Percentiles rank a stretch among this genome's conserved stretches.
phyloP scores from a whole-genome alignment of 1,140 invertebrate genomes.

The Scaptomyza montana region DNA sequence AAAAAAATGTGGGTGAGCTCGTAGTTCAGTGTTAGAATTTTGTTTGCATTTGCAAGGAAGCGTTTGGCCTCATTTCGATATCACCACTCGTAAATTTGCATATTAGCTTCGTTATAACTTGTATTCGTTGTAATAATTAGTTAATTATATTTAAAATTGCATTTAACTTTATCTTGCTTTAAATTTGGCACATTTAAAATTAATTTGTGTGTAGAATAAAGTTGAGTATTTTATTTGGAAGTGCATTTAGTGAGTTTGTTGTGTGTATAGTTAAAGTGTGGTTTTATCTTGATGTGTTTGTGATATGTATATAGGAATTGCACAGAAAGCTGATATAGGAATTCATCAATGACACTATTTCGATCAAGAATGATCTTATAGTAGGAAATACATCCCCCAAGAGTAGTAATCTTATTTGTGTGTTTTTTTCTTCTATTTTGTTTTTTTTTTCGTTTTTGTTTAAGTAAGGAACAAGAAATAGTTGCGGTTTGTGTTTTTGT shows the following conservation, averaged over 20 bases:
- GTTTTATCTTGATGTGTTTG: slow-evolving; percentile 31
- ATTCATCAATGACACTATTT: slow-evolving; percentile 72
- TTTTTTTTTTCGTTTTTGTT: slow-evolving; percentile 54
- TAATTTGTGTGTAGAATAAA: slow-evolving; percentile 64
- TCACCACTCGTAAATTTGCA: slow-evolving; percentile 75
- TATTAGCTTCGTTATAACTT: slow-evolving; percentile 72
- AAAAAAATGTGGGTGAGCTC: slow-evolving; percentile 46
- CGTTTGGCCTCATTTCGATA: slow-evolving; percentile 79
- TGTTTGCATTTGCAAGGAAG: slow-evolving; percentile 56
- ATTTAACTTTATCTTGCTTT: slow-evolving; percentile 43
- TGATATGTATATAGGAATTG: slow-evolving; percentile 65
- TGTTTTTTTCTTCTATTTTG: slow-evolving; percentile 16
- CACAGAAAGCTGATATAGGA: slow-evolving; percentile 80
- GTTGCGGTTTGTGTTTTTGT: slow-evolving; percentile 39
- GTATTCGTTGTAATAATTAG: slow-evolving; percentile 37
- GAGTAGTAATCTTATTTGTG: slow-evolving; percentile 47
- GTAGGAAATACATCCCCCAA: slow-evolving; percentile 21
- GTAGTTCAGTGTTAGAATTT: slow-evolving; percentile 6
- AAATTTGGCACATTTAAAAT: slow-evolving; percentile 82
- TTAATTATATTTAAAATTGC: slow-evolving; percentile 34
- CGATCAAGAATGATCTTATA: slow-evolving; percentile 13
- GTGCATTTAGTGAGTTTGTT: slow-evolving; percentile 50
- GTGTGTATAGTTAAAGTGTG: slow-evolving; percentile 7
- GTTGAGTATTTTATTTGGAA: slow-evolving; percentile 76
- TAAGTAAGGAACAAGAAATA: slow-evolving; percentile 80